Evolutionary conservation across 1,140 invertebrate species (phyloP), one percentile per base, ranked within the genome.

Genomic region (Drosophila auraria): DNA sequence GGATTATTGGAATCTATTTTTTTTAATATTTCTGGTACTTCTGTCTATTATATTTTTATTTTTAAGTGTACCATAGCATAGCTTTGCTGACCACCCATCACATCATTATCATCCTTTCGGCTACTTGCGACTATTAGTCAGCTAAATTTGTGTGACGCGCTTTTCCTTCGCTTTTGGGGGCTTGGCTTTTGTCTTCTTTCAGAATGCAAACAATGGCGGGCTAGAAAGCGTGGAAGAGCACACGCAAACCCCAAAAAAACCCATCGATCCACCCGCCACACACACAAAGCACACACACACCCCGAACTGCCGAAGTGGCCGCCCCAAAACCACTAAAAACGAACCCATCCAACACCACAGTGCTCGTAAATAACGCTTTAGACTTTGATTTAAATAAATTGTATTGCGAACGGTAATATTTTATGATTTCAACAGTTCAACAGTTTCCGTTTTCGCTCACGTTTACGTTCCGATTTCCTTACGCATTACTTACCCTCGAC

Each of bases 321-420:
- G 20, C 54, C 54, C 54, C 36, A 38, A 63, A 63, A 27, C 30
- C 64, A 49, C 42, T 33, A 38, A 54, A 58, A 36, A 47, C n/a
- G 25, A 50, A 62, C 64, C 64, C 76, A 47, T n/a, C 30, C 71
- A 74, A 74, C 47, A 68, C 71, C 80, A 61, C 60, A 42, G 71
- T 68, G 83, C 82, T 84, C 86, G 83, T 89, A 89, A 90, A 89
- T 89, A 89, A 89, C 86, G 86, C 86, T 89, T 90, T 89, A 89
- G 82, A 90, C 86, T 89, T 86, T 89, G 86, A 89, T 89, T 89
- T 89, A 89, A 89, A 89, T 89, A 90, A 89, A 89, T 89, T 90
- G 86, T 89, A 89, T 90, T 69, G 83, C 82, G 78, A 90, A 90
- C 76, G 70, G 74, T 78, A 80, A 89, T 89, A 89, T 89, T 90